Evolutionary conservation across 2,113 vertebrate genomes (phyloP).

Genomic region (Suricata suricatta): DNA sequence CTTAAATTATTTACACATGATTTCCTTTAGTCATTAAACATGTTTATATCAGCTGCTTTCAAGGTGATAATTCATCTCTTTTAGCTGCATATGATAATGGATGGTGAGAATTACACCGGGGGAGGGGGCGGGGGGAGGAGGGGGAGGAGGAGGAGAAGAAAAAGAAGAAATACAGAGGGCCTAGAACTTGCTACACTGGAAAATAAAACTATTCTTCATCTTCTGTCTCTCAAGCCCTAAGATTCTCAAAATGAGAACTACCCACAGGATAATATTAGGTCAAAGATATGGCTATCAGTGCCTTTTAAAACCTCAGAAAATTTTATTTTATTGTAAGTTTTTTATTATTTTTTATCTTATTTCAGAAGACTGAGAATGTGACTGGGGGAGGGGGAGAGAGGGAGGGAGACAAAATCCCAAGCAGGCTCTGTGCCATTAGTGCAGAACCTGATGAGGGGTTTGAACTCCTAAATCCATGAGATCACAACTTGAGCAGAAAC

Average conservation of each 20-base stretch:
- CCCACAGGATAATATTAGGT: neutral
- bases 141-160: too few species aligned
- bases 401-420: too few species aligned
- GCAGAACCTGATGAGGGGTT: too few species aligned
- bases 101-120: neutral
- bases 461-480: too few species aligned
- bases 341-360: too few species aligned
- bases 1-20: neutral
- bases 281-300: neutral
- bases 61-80: neutral
- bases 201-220: neutral
- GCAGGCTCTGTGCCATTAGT: too few species aligned
- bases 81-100: neutral
- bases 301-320: neutral
- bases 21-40: neutral
- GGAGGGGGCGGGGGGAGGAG: too few species aligned
- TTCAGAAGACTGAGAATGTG: too few species aligned
- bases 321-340: neutral
- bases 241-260: constrained; percentile 30
- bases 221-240: neutral
- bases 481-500: too few species aligned
- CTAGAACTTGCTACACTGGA: neutral
- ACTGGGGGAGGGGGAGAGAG: too few species aligned
- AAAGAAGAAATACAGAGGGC: neutral
- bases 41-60: neutral